phyloP scores from a whole-genome alignment of 2,797 vertebrate genomes.

The Chelmon rostratus region DNA sequence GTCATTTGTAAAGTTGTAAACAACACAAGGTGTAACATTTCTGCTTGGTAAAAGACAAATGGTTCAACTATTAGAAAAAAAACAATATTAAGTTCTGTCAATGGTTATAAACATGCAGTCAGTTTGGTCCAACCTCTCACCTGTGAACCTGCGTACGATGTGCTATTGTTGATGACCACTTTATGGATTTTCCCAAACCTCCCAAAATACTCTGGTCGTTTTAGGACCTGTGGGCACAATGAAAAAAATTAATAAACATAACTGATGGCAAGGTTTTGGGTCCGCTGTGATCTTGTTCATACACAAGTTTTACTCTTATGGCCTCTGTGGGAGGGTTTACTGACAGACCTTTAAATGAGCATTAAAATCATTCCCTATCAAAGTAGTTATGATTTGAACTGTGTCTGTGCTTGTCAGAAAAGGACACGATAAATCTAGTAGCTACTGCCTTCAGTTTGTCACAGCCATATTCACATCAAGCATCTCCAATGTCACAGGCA shows the following conservation, averaged over 20 bases:
- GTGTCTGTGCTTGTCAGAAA: background rate
- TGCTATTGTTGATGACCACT: constrained; percentile 99
- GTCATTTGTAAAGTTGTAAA: background rate
- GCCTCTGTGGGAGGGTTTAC: background rate
- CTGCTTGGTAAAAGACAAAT: background rate
- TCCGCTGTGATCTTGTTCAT: background rate
- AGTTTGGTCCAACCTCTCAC: constrained; percentile 78
- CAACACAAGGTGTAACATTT: background rate
- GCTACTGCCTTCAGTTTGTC: background rate
- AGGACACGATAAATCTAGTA: background rate
- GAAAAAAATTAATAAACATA: background rate
- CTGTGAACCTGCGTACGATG: constrained; percentile 99
- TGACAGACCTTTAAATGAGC: background rate
- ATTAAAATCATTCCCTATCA: constrained; percentile 1
- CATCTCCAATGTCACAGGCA: constrained; percentile 9
- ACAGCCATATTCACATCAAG: background rate
- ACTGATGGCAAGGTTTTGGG: background rate
- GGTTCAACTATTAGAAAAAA: background rate
- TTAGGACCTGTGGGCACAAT: constrained; percentile 91
- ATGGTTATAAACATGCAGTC: background rate
- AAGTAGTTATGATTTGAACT: constrained; percentile 12
- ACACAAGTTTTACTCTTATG: background rate
- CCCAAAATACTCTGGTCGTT: constrained; percentile 99
- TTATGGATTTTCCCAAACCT: constrained; percentile 99
- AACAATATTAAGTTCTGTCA: background rate